These are phyloP conservation scores for Caenorhabditis elegans DNA, from an alignment of 1,140 invertebrate genomes.

Conservation along the genomic window DNA sequence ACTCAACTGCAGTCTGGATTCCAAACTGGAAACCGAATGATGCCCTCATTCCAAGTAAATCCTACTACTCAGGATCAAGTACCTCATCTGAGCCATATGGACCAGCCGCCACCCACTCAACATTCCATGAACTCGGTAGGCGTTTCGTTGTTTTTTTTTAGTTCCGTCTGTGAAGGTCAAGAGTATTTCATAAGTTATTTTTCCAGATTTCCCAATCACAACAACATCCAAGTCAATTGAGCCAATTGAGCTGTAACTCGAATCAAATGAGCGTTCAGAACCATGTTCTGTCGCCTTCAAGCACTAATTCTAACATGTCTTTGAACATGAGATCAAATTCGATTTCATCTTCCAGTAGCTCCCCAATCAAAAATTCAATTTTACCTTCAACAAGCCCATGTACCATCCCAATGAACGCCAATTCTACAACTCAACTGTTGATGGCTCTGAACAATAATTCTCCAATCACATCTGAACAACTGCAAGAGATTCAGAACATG, in stretches of 20 bases:
- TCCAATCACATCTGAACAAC: background rate
- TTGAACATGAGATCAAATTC: background rate
- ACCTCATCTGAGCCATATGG: conserved; percentile 30
- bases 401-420: background rate
- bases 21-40: background rate
- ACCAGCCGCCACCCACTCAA: conserved; percentile 22
- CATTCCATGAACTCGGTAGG: conserved; percentile 30
- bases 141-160: conserved; percentile 3
- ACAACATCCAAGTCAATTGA: background rate
- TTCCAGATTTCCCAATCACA: conserved; percentile 4
- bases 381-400: background rate
- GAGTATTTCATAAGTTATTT: background rate
- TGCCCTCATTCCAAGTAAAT: background rate
- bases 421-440: background rate
- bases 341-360: background rate
- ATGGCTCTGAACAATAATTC: background rate
- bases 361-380: background rate
- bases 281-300: background rate
- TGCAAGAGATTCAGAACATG: background rate
- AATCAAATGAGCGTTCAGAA: background rate
- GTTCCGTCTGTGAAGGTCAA: background rate
- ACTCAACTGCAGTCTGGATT: background rate
- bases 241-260: background rate
- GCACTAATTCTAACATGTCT: background rate
- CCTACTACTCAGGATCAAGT: background rate